Evolutionary conservation across 2,888 invertebrate genomes (phyloP).

Genomic region (Pedicia rivosa): DNA sequence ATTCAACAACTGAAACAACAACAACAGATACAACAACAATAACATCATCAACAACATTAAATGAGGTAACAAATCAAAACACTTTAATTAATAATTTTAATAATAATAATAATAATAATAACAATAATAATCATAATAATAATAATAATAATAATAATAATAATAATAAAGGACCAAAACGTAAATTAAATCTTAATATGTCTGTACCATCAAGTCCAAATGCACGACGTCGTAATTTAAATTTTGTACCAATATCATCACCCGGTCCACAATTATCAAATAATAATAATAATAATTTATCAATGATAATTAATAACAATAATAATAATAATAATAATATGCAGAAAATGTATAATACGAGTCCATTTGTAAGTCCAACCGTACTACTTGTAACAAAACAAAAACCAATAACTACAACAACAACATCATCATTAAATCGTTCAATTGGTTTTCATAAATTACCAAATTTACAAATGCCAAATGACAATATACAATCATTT

Average conservation of each 20-base stretch:
- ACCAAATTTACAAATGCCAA: slow-evolving; percentile 1
- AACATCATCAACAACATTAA: slow-evolving; percentile 16
- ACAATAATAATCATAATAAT: neutral
- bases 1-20: slow-evolving; percentile 2
- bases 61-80: slow-evolving; percentile 19
- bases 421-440: slow-evolving; percentile 31
- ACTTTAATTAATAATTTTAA: slow-evolving; percentile 1
- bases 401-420: slow-evolving; percentile 33
- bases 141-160: slow-evolving; percentile 7
- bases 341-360: slow-evolving; percentile 28
- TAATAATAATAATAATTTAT: slow-evolving; percentile 29
- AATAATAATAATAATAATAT: slow-evolving; percentile 25
- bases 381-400: slow-evolving; percentile 57
- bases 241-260: slow-evolving; percentile 75
- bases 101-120: neutral
- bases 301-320: slow-evolving; percentile 26
- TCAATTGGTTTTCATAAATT: slow-evolving; percentile 2
- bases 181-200: slow-evolving; percentile 25
- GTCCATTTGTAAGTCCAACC: slow-evolving; percentile 63
- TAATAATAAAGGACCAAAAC: slow-evolving; percentile 17
- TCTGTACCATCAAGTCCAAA: slow-evolving; percentile 52
- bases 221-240: slow-evolving; percentile 61
- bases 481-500: no score
- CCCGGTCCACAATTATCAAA: slow-evolving; percentile 50
- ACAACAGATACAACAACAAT: slow-evolving; percentile 14